Evolutionary conservation across 2,113 vertebrate genomes (phyloP), one percentile per base, ranked within the genome.

Genomic region (Crypturellus undulatus): DNA sequence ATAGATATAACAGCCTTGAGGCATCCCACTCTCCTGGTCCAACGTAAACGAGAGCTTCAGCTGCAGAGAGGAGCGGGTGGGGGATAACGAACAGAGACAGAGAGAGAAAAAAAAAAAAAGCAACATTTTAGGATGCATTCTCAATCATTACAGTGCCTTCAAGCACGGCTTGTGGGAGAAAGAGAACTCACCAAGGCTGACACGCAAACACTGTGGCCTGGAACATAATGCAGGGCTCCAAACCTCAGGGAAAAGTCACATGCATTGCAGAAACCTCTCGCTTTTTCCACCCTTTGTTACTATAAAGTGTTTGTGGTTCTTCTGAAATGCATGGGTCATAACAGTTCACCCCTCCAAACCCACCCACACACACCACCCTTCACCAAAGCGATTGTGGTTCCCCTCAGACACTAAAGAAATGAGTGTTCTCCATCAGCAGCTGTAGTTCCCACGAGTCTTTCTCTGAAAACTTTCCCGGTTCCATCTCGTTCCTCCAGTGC

Each of bases 1-100:
- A 85, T 99, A 99, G 96, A 99, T 62, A 32, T 98, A 99, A 94
- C 99, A 99, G 94, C 99, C 98, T 97, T 99, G 99, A 86, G 99
- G 99, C 98, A 99, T 98, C 93, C 98, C 98, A 8, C 98, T 99
- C 92, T 99, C 98, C 32, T 97, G 98, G 97, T 99, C 98, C 97
- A 99, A 97, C 17, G 98, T 99, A 96, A 99, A 99, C 5, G 99
- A 98, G 58, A 99, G 97, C 96, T 99, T 99, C 54, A 98, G 94
- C 98, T 98, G 96, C 69, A 97, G 75, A 32, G 42, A 83, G 72
- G 72, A 63, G 62, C 80, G 63, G 56, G 30, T 26, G 30, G 70
- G 79, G 67, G 54, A 85, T 64, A 90, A 32, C 0, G 3, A 76
- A 79, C 45, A 75, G 40, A 77, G 36, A 21, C 22, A 69, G 58